Evolutionary conservation across 2,888 invertebrate genomes (phyloP), one percentile per base, ranked within the genome.

Genomic region (Limenitis camilla): DNA sequence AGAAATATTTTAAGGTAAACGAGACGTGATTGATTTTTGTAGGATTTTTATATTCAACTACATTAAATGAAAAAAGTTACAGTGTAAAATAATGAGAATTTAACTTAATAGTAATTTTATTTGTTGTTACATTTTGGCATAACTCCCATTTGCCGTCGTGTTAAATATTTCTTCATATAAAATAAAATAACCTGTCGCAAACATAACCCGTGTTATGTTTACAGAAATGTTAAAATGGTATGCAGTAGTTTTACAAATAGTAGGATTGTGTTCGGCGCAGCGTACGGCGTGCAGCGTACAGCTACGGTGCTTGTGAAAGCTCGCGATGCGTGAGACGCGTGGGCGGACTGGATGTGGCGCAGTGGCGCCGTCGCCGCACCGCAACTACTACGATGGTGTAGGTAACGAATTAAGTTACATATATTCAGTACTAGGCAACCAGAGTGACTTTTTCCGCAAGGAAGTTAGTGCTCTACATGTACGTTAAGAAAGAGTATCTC

Each of bases 271-370:
- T 63, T 59, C 55, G 56, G 59, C 58, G 62, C 56, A 58, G 65
- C 64, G 68, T 68, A 69, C 69, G n/a, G 19, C 19, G 19, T 19
- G 19, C 19, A 19, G 19, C 19, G 19, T 19, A 19, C 19, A 19
- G 19, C 19, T 19, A 19, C 19, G 68, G 67, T 66, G 69, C 71
- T 80, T 79, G 83, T 81, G 85, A 85, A 85, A 85, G 84, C 82
- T 75, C 74, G 75, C 77, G 76, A 78, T 78, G 79, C 78, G 76
- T 72, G 74, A 67, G 65, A 66, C 63, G 67, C 82, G 86, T 84
- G 82, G 85, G 84, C 74, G 84, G 71, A 82, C 85, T 62, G 66
- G 83, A 69, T 72, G 66, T 68, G 77, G 78, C 78, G 75, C 77
- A n/a, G n/a, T n/a, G n/a, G 67, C 59, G 72, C 69, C 64, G 68